These are phyloP conservation scores for Apantesis nais DNA, from an alignment of 2,888 invertebrate genomes.

Conservation along the genomic window DNA sequence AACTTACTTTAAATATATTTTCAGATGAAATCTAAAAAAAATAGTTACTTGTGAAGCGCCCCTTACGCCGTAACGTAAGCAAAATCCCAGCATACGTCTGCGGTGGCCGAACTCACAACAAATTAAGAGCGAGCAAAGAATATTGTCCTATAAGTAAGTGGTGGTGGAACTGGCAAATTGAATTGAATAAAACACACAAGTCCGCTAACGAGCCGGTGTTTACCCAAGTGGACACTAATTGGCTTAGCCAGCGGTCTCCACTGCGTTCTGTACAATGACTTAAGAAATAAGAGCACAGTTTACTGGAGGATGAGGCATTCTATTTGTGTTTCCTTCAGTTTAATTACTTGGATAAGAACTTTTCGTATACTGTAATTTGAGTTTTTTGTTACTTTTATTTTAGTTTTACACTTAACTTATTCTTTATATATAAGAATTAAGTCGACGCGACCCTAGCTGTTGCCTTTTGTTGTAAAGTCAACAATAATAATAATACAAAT, in stretches of 20 bases:
- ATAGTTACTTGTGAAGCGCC: background rate
- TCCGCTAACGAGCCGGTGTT: slow-evolving; percentile 85
- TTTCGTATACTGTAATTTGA: slow-evolving; percentile 11
- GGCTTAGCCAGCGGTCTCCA: slow-evolving; percentile 83
- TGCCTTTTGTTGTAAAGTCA: background rate
- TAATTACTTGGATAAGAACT: slow-evolving; percentile 21
- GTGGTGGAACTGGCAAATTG: slow-evolving; percentile 80
- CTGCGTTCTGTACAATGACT: slow-evolving; percentile 48
- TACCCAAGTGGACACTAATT: slow-evolving; percentile 85
- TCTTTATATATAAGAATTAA: background rate
- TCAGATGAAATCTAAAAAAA: background rate
- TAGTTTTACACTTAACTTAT: background rate
- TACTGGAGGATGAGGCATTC: slow-evolving; percentile 54
- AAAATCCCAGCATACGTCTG: slow-evolving; percentile 39
- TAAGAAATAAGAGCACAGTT: slow-evolving; percentile 51
- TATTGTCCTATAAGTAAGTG: slow-evolving; percentile 77
- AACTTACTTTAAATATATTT: background rate
- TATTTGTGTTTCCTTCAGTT: slow-evolving; percentile 33
- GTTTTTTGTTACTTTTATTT: slow-evolving; percentile 4
- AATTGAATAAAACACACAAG: slow-evolving; percentile 85
- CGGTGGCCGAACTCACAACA: slow-evolving; percentile 49
- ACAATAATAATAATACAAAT: background rate
- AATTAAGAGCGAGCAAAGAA: slow-evolving; percentile 72
- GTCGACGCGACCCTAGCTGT: background rate
- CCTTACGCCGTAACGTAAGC: slow-evolving; percentile 5